Percentiles rank a stretch among this genome's conserved stretches.
Conservation (phyloP, 2,888 invertebrate species). For the Eurytoma californica region DNA sequence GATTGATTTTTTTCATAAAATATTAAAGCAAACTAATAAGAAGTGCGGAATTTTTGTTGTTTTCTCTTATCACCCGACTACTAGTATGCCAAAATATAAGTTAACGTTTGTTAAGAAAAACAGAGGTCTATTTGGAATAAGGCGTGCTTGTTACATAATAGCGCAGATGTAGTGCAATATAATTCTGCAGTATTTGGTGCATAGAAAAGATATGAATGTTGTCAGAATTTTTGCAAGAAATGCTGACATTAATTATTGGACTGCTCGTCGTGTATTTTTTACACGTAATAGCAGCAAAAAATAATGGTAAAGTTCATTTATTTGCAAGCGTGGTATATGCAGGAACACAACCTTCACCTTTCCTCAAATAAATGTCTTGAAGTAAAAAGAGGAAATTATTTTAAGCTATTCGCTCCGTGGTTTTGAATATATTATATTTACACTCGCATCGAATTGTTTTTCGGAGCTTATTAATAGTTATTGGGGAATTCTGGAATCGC, state of each 20-base stretch:
- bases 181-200: background rate
- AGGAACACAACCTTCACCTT: background rate
- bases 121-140: too few relatives aligned
- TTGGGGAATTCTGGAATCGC: background rate
- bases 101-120: too few relatives aligned
- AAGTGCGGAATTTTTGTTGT: too few relatives aligned
- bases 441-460: background rate
- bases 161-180: background rate
- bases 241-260: slow-evolving; percentile 71
- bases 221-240: slow-evolving; percentile 59
- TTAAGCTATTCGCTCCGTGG: too few relatives aligned
- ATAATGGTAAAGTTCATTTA: slow-evolving; percentile 66
- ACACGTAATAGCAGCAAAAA: slow-evolving; percentile 66
- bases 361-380: background rate
- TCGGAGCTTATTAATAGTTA: background rate
- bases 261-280: slow-evolving; percentile 68
- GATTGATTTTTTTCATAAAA: too few relatives aligned
- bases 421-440: too few relatives aligned
- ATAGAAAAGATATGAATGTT: slow-evolving; percentile 1
- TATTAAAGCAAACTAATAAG: too few relatives aligned
- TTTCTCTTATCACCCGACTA: too few relatives aligned
- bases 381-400: too few relatives aligned
- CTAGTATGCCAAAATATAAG: too few relatives aligned
- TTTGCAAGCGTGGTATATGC: too few relatives aligned
- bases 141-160: too few relatives aligned